phyloP scores from a whole-genome alignment of 1,140 invertebrate genomes.

The Arion vulgaris region DNA sequence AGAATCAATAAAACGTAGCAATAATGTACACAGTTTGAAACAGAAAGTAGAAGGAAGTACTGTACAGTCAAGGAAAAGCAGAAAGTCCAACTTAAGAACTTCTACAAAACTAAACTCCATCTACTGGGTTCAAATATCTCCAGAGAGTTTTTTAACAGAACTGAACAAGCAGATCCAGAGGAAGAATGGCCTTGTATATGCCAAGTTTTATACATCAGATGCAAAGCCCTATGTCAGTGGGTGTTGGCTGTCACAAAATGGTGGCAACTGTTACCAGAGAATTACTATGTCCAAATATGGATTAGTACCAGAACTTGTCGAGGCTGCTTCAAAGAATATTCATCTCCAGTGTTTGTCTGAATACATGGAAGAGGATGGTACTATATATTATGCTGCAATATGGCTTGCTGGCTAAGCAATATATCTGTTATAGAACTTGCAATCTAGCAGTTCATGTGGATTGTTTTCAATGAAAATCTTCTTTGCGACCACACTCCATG shows the following conservation, averaged over 20 bases:
- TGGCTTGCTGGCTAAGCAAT: conserved; percentile 40
- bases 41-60: background rate
- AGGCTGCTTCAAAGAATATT: conserved; percentile 46
- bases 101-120: conserved; percentile 8
- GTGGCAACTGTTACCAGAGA: conserved; percentile 48
- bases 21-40: conserved; percentile 30
- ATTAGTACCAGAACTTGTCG: conserved; percentile 52
- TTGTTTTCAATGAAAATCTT: too few relatives aligned
- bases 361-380: conserved; percentile 48
- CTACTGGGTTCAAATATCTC: conserved; percentile 46
- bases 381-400: conserved; percentile 49
- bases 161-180: conserved; percentile 41
- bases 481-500: too few relatives aligned
- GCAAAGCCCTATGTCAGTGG: conserved; percentile 49
- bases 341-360: conserved; percentile 42
- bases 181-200: conserved; percentile 38
- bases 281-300: conserved; percentile 51
- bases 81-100: background rate
- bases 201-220: conserved; percentile 48
- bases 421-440: too few relatives aligned
- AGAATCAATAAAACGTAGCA: conserved; percentile 7
- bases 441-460: too few relatives aligned
- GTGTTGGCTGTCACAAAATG: conserved; percentile 40
- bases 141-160: conserved; percentile 53
- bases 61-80: conserved; percentile 24